Evolutionary conservation across 2,113 vertebrate genomes (phyloP), one percentile per base, ranked within the genome.

Genomic region (Ptychochromis oligacanthus): DNA sequence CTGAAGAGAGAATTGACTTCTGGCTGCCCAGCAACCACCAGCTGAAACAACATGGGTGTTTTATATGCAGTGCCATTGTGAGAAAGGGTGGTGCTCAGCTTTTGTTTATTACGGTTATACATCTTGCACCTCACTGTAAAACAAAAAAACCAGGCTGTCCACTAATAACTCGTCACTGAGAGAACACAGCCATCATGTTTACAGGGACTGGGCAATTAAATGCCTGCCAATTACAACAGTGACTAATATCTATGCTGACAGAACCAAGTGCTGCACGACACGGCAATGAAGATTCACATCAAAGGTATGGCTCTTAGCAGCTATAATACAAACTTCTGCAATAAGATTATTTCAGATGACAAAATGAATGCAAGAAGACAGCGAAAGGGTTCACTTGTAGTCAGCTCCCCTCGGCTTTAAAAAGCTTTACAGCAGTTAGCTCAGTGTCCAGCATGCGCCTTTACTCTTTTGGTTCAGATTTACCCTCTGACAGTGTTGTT

Each of bases 121-220:
- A 82, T 89, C 77, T 81, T 80, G 38, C 28, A 57, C 75, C 80
- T 76, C 74, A 85, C 67, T 85, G 85, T 86, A 74, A 74, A 75
- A 89, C 56, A 88, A 85, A 92, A 86, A 86, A 38, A 34, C 5
- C 34, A 46, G 26, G 61, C 49, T 64, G 81, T 59, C 56, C 58
- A 79, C 80, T 87, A 87, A 91, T 90, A 82, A 89, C 75, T 94
- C 79, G 81, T 85, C 86, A 77, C 79, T 79, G 60, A 82, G 52
- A 76, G 78, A 90, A 86, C 78, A 82, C 31, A 18, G 75, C 61
- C 90, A 67, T 54, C 80, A 22, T 88, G 90, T 89, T 91, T 86
- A 87, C 86, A 85, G 80, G 75, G 64, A 72, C 77, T 20, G 54
- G 72, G 78, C 64, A 91, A 92, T 92, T 90, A 90, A 79, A 52